Conservation (phyloP, 1,140 invertebrate genomes). For the Bombyx mandarina region DNA sequence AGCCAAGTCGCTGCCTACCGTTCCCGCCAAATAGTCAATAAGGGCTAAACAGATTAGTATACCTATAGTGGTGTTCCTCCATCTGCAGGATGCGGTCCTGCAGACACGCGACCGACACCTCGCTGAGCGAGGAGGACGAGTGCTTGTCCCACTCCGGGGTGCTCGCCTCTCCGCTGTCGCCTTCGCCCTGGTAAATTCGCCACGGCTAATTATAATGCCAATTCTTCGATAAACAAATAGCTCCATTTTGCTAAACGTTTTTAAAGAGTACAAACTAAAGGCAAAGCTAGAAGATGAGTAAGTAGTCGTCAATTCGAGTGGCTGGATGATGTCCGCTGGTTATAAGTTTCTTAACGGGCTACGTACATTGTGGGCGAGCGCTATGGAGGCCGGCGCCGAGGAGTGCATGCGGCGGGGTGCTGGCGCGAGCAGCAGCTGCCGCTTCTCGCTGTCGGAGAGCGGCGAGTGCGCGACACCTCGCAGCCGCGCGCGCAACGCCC, state of each 20-base stretch:
- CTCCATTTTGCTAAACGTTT: too few relatives aligned
- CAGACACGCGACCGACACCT: conserved; percentile 92
- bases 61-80: conserved; percentile 88
- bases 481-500: conserved; percentile 78
- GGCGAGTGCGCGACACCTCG: conserved; percentile 84
- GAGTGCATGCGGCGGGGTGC: conserved; percentile 72
- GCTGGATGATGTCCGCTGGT: too few relatives aligned
- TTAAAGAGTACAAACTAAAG: too few relatives aligned
- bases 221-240: too few relatives aligned
- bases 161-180: conserved; percentile 74
- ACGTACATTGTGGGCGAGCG: conserved; percentile 46
- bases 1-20: too few relatives aligned
- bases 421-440: conserved; percentile 79
- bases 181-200: conserved; percentile 40
- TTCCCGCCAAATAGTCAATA: too few relatives aligned
- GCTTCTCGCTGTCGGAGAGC: conserved; percentile 86
- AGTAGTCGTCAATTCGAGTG: too few relatives aligned
- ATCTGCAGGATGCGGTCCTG: conserved; percentile 94
- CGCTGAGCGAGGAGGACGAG: conserved; percentile 85
- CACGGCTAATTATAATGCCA: too few relatives aligned
- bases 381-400: conserved; percentile 67
- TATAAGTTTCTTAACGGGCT: neutral
- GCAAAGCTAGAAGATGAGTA: too few relatives aligned
- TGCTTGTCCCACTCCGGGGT: conserved; percentile 91
- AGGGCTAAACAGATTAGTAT: neutral